phyloP scores from a whole-genome alignment of 2,797 vertebrate species.

The Microtus obscurus region DNA sequence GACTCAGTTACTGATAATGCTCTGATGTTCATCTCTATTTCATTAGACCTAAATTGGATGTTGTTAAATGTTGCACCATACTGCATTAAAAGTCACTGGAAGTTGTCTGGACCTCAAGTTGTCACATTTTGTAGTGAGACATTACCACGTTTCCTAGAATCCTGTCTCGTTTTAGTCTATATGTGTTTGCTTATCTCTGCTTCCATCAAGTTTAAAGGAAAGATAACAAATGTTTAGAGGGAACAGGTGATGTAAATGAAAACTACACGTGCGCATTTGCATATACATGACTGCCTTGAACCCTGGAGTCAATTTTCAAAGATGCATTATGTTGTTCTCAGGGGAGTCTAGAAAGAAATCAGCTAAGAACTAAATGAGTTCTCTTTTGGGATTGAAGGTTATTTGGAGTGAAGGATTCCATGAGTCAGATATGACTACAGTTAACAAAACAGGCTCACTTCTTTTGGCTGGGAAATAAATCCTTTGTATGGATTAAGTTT shows the following conservation, averaged over 20 bases:
- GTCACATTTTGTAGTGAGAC: neutral
- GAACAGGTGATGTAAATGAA: conserved; percentile 25
- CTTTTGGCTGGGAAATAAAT: conserved; percentile 72
- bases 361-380: conserved; percentile 63
- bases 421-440: conserved; percentile 81
- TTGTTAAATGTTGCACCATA: neutral
- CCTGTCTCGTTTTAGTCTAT: neutral
- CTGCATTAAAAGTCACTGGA: conserved; percentile 7
- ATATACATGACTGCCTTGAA: conserved; percentile 43
- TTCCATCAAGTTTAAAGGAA: conserved; percentile 23
- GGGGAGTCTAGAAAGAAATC: neutral
- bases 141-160: neutral
- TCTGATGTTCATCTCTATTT: neutral
- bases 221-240: neutral
- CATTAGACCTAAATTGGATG: neutral
- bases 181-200: conserved; percentile 27
- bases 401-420: conserved; percentile 84
- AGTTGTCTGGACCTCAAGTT: neutral
- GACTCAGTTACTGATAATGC: neutral
- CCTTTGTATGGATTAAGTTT: conserved; percentile 81
- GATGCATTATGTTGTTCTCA: conserved; percentile 62
- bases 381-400: conserved; percentile 74
- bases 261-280: conserved; percentile 35
- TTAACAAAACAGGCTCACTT: conserved; percentile 83
- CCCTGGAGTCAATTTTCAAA: conserved; percentile 58